Base-by-base conservation (phyloP, 2,888 invertebrate genomes). In the Sthenelais limicola region DNA sequence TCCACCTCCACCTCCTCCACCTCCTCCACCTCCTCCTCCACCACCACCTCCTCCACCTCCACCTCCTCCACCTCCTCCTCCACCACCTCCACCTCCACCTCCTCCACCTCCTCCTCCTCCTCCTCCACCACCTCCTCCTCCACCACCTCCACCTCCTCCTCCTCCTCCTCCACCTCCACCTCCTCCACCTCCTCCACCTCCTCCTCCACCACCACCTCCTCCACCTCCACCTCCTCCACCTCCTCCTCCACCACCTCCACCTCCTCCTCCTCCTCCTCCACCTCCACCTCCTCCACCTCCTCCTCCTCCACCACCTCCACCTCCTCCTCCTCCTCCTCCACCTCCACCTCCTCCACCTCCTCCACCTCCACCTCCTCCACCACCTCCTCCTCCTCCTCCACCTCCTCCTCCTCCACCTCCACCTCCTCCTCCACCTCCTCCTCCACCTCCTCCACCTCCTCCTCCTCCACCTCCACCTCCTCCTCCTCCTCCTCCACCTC, bases 181-280 rank as follows among this genome's bases (percentile, higher is more conserved):
- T 28, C 32, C 21, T 28, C 62, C 32, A 26, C 24, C 68, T 24
- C 26, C 51, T n/a, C 26, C 24, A 15, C 18, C 35, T 32, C n/a
- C 69, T 67, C 18, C 69, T 67, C 18, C 69, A 12, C 12, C 69
- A 32, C 12, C 54, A 21, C 12, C 66, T 32, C 18, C 69, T 62
- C 18, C 54, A 21, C 9, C 69, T 26, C 18, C 54, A 32, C 12
- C 67, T 28, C 9, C 54, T 66, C 12, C 66, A 26, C 62, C 54
- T 66, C 12, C 69, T 26, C 18, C 54, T 32, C 12, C 69, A 15
- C 18, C 54, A n/a, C n/a, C 30, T 68, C 18, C 54, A n/a, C 12
- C 69, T 24, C 9, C 32, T 66, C 12, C 32, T 68, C 26, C 54
- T 32, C 12, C 67, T 68, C 18, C 32, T 69, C 18, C 30, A 9